A percentile compares a stretch with the other conserved stretches of the same genome.
phyloP scores from a whole-genome alignment of 2,888 invertebrate genomes.

The Cephus nigrinus region DNA sequence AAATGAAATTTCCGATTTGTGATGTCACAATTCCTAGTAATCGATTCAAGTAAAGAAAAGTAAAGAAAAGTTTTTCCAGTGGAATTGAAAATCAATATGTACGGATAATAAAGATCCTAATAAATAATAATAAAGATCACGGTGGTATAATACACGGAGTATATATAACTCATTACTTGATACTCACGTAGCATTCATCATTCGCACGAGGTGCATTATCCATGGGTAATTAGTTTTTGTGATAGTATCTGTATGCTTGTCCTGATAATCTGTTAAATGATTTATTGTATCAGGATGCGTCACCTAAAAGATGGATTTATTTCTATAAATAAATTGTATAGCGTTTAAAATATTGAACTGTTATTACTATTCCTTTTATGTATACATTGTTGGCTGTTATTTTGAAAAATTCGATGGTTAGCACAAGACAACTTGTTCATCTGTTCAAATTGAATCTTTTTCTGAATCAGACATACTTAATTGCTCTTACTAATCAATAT shows the following conservation, averaged over 20 bases:
- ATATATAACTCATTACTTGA: not conserved
- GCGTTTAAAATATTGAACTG: too few relatives aligned
- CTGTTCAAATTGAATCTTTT: not conserved
- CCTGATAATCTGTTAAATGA: slow-evolving; percentile 65
- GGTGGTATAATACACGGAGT: too few relatives aligned
- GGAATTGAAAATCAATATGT: too few relatives aligned
- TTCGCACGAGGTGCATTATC: slow-evolving; percentile 48
- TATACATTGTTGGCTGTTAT: not conserved
- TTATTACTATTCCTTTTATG: not conserved
- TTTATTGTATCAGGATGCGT: slow-evolving; percentile 61
- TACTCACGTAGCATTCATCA: slow-evolving; percentile 60
- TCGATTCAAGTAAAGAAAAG: not conserved
- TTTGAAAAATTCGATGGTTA: not conserved
- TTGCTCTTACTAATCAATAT: not conserved
- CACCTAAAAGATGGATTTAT: slow-evolving; percentile 38
- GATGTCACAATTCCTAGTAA: not conserved
- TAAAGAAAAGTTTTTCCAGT: not conserved
- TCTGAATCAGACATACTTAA: not conserved
- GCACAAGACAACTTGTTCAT: not conserved
- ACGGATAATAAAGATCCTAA: too few relatives aligned
- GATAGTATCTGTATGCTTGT: slow-evolving; percentile 55
- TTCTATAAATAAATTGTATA: too few relatives aligned
- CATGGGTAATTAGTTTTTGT: slow-evolving; percentile 59
- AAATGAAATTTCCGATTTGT: too few relatives aligned
- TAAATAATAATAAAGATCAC: too few relatives aligned